Conservation (phyloP, 2,888 invertebrate genomes). For the Melanostoma mellinum region DNA sequence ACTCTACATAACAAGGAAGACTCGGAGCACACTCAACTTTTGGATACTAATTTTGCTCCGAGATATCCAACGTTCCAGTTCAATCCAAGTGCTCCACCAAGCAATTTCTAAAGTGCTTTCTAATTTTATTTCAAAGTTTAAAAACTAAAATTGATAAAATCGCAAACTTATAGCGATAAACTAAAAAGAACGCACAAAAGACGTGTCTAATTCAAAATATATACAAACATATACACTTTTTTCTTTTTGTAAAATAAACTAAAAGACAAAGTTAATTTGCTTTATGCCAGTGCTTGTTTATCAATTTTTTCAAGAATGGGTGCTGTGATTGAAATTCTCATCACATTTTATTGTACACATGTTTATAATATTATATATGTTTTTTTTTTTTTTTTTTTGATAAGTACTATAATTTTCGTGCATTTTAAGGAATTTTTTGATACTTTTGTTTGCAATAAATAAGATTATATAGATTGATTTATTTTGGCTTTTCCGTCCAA, state of each 20-base stretch:
- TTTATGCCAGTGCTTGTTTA: slow-evolving; percentile 46
- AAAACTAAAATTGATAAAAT: slow-evolving; percentile 5
- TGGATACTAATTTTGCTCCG: slow-evolving; percentile 83
- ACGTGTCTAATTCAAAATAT: slow-evolving; percentile 34
- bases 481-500: slow-evolving; percentile 70
- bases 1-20: slow-evolving; percentile 86
- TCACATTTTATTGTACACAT: slow-evolving; percentile 59
- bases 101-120: slow-evolving; percentile 75
- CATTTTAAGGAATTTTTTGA: slow-evolving; percentile 47
- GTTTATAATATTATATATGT: slow-evolving; percentile 20
- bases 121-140: neutral
- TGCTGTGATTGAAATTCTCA: slow-evolving; percentile 71
- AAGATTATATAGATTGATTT: slow-evolving; percentile 28
- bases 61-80: slow-evolving; percentile 85
- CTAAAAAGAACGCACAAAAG: slow-evolving; percentile 53
- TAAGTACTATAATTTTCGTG: slow-evolving; percentile 38
- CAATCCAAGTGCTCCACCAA: slow-evolving; percentile 83
- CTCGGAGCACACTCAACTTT: slow-evolving; percentile 84
- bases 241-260: slow-evolving; percentile 46
- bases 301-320: slow-evolving; percentile 47
- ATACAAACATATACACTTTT: neutral
- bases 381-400: slow-evolving; percentile 38
- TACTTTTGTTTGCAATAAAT: slow-evolving; percentile 18
- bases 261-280: slow-evolving; percentile 49
- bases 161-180: slow-evolving; percentile 9